Percentiles rank a stretch among this genome's conserved stretches.
phyloP scores from a whole-genome alignment of 2,797 vertebrate species.

The Dendrocincla fuliginosa region DNA sequence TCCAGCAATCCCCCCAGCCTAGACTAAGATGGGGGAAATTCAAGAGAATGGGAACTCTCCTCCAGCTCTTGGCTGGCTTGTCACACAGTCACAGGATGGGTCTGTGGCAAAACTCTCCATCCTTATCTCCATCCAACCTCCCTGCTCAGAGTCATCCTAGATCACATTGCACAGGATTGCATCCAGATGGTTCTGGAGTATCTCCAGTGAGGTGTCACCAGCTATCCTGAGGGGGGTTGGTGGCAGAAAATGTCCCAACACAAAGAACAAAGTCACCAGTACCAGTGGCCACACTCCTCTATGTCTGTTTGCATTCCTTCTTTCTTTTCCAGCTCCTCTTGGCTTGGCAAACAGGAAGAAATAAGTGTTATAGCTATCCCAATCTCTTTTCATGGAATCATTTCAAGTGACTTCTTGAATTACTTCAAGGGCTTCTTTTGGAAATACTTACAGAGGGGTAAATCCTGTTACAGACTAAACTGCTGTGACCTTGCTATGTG shows the following conservation, averaged over 20 bases:
- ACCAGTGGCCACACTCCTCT: neutral
- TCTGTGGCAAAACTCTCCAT: too few species aligned
- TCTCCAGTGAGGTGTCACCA: neutral
- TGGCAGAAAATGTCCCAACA: neutral
- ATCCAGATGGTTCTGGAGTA: neutral
- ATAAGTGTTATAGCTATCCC: neutral
- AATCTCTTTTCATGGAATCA: neutral
- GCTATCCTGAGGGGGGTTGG: neutral
- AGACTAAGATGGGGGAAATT: neutral
- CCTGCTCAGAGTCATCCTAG: neutral
- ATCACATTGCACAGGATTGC: neutral
- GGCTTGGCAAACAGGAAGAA: neutral
- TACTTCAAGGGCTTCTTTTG: neutral
- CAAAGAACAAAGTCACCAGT: neutral
- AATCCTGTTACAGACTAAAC: neutral
- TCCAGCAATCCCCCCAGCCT: neutral
- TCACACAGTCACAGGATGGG: neutral
- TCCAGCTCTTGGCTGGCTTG: neutral
- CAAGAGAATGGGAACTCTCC: neutral
- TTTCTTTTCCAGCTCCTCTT: neutral
- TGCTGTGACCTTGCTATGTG: neutral
- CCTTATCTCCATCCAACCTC: neutral
- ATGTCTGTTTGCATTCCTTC: neutral
- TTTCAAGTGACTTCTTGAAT: neutral
- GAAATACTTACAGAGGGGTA: neutral